Evolutionary conservation across 2,113 vertebrate genomes (phyloP), one percentile per base, ranked within the genome.

Genomic region (Antennarius striatus): DNA sequence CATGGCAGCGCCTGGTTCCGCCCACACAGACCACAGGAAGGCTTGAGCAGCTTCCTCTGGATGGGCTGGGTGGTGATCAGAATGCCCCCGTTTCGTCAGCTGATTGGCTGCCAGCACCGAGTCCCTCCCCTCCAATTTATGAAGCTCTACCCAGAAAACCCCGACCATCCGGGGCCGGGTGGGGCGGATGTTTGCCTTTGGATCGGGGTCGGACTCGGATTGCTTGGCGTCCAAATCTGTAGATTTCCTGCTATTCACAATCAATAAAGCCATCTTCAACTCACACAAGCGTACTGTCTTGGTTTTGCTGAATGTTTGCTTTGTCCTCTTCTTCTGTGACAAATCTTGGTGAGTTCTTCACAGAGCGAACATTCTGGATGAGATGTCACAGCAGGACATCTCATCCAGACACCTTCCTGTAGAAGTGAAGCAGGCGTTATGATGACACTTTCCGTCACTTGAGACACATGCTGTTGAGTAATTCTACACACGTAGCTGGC

Each of bases 31-130:
- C 56, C 85, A 53, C 56, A 83, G 89, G 81, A 85, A 91, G 92
- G 88, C 48, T 92, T 94, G 93, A 94, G 93, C 93, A 94, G 91
- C 93, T 93, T 89, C 80, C 84, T 88, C 42, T 75, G 84, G 77
- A 71, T 51, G 50, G 22, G 69, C 56, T 12, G 70, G 80, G 72
- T 39, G 49, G 66, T 0, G 70, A 3, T 59, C 70, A 50, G 80
- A 48, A 42, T 68, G 68, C 32, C 32, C 32, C 32, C 63, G 67
- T 43, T 3, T 45, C 65, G 39, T 71, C 76, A 76, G 86, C 78
- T 74, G 60, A 81, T 63, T 76, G 73, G 75, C 71, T 32, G 4
- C 75, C 74, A 77, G 80, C 67, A 42, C 56, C 58, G 16, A 72
- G 82, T 68, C 71, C 64, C 59, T 49, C 56, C 67, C 56, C 17